Conservation (phyloP, 2,797 vertebrate genomes). For the Anisognathus igniventris region DNA sequence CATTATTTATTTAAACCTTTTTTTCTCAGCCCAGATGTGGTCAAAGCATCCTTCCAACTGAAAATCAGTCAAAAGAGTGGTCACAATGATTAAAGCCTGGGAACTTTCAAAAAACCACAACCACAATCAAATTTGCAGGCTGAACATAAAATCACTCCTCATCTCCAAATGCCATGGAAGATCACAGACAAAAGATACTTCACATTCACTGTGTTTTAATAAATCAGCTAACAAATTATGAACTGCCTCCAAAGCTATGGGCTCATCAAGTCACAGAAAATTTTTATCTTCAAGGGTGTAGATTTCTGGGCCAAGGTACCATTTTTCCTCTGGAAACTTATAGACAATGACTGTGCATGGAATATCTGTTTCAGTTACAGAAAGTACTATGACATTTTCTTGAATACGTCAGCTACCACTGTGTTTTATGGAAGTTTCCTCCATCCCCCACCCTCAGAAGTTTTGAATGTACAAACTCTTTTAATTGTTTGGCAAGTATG, state of each 20-base stretch:
- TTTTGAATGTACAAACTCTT: not conserved
- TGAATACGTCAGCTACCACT: not conserved
- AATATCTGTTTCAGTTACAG: not conserved
- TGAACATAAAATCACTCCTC: not conserved
- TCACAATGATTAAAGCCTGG: not conserved
- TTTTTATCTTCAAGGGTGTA: not conserved
- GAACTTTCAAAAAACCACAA: not conserved
- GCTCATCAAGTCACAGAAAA: not conserved
- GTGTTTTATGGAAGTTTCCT: not conserved
- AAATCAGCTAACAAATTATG: not conserved
- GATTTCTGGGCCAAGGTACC: not conserved
- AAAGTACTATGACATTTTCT: not conserved
- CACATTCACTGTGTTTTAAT: not conserved
- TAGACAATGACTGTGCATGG: not conserved
- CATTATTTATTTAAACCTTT: not conserved
- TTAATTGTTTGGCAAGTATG: not conserved
- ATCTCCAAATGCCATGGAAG: not conserved
- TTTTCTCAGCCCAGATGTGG: not conserved
- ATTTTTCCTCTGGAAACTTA: not conserved
- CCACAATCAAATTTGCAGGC: not conserved
- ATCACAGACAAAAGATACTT: not conserved
- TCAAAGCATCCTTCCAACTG: not conserved
- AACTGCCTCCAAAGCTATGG: not conserved
- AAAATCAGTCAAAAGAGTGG: not conserved
- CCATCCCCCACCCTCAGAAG: not conserved